These are phyloP conservation scores for Philypnodon macrostomus DNA, from an alignment of 2,797 vertebrate species.

Conservation along the genomic window DNA sequence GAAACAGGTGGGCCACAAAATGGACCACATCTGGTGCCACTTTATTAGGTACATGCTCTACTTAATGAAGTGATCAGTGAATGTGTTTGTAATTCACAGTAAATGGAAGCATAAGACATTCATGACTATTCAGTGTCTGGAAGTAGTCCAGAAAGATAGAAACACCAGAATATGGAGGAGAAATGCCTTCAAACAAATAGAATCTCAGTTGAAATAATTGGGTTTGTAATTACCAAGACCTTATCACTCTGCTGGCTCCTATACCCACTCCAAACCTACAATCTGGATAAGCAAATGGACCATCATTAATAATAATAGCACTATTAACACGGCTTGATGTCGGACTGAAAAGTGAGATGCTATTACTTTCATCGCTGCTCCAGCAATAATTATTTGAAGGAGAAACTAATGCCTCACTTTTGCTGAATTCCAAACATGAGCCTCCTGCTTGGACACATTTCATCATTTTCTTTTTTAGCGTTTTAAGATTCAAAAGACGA, in stretches of 20 bases:
- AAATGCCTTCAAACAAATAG: conserved; percentile 77
- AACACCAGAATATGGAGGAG: conserved; percentile 58
- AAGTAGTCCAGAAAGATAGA: conserved; percentile 30
- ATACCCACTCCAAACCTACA: conserved; percentile 68
- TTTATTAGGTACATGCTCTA: no score
- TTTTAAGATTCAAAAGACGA: conserved; percentile 29
- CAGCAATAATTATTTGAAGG: conserved; percentile 77
- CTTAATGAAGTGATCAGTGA: no score
- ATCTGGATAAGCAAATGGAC: conserved; percentile 83
- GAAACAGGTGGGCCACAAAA: no score
- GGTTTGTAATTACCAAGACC: conserved; percentile 83
- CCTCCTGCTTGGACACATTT: conserved; percentile 61
- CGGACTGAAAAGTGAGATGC: conserved; percentile 74
- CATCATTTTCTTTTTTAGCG: conserved; percentile 11
- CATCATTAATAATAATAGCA: conserved; percentile 89
- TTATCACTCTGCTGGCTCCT: conserved; percentile 73
- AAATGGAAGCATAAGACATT: no score
- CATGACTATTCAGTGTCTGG: no score
- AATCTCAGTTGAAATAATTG: conserved; percentile 85
- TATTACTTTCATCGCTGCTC: conserved; percentile 79
- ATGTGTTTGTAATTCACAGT: no score
- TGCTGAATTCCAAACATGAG: conserved; percentile 66
- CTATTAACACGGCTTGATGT: conserved; percentile 84
- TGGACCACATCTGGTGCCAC: no score
- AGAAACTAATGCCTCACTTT: conserved; percentile 75